phyloP scores from a whole-genome alignment of 2,888 invertebrate species.

The Sinhomidia bicolor region DNA sequence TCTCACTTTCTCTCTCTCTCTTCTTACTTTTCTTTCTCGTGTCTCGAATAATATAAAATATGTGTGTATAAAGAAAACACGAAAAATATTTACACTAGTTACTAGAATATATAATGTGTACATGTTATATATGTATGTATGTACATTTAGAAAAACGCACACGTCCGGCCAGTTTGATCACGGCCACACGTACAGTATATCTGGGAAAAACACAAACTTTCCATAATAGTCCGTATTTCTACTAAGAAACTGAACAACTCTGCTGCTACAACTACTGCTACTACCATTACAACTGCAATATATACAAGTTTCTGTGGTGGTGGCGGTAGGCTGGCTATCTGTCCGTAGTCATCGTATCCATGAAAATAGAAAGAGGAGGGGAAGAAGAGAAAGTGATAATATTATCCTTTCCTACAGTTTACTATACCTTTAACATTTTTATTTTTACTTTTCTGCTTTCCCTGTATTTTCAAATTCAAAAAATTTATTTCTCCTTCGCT shows the following conservation, averaged over 20 bases:
- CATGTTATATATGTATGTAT: neutral
- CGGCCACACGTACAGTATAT: constrained; percentile 57
- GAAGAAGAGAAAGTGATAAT: neutral
- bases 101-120: neutral
- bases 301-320: neutral
- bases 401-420: neutral
- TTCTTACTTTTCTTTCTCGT: constrained; percentile 29
- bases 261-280: too few relatives aligned
- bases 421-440: neutral
- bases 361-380: neutral
- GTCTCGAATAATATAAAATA: constrained; percentile 24
- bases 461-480: neutral
- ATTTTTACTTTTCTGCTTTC: neutral
- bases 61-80: neutral
- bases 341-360: neutral
- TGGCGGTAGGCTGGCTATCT: too few relatives aligned
- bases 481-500: neutral
- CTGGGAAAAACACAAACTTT: constrained; percentile 34
- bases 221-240: constrained; percentile 18
- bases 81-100: neutral
- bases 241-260: neutral
- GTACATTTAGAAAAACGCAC: constrained; percentile 59
- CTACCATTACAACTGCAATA: too few relatives aligned
- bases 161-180: constrained; percentile 65
- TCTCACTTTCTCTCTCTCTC: too few relatives aligned